These are phyloP conservation scores for Sialis lutaria DNA, from an alignment of 2,888 invertebrate species.

Conservation along the genomic window DNA sequence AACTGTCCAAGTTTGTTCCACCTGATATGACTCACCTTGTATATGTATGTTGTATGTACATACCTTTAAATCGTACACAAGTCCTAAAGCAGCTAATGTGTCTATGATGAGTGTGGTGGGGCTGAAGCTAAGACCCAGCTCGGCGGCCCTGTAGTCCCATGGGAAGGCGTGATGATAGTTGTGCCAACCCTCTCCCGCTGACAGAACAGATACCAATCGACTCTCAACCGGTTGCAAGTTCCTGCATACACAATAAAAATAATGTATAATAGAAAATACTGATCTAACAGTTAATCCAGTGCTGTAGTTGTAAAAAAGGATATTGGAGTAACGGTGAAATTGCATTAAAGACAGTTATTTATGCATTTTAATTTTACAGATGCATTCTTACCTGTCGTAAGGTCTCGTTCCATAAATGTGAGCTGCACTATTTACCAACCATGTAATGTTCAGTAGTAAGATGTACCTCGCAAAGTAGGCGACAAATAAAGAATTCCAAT, in stretches of 20 bases:
- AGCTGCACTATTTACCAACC: conserved; percentile 68
- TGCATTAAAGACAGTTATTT: background rate
- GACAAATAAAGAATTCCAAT: conserved; percentile 38
- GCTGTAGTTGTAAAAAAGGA: background rate
- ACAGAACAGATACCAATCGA: conserved; percentile 38
- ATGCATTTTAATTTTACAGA: too few species aligned
- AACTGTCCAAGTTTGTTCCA: too few species aligned
- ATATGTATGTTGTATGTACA: too few species aligned
- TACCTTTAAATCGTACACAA: conserved; percentile 42
- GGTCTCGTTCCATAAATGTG: conserved; percentile 64
- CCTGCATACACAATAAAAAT: conserved; percentile 22
- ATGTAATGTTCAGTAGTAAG: conserved; percentile 51
- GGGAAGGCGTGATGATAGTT: conserved; percentile 66
- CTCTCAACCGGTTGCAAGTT: conserved; percentile 44
- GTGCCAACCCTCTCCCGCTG: conserved; percentile 54
- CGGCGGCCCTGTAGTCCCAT: conserved; percentile 41
- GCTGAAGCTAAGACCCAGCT: conserved; percentile 36
- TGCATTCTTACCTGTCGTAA: conserved; percentile 44
- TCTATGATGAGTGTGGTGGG: conserved; percentile 44
- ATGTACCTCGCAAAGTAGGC: conserved; percentile 44
- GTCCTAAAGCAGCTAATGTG: conserved; percentile 36
- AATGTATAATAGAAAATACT: background rate
- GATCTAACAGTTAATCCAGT: background rate
- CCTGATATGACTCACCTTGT: too few species aligned
- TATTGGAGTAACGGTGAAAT: background rate